Conservation (phyloP, 2,797 vertebrate species). For the Loriculus beryllinus region DNA sequence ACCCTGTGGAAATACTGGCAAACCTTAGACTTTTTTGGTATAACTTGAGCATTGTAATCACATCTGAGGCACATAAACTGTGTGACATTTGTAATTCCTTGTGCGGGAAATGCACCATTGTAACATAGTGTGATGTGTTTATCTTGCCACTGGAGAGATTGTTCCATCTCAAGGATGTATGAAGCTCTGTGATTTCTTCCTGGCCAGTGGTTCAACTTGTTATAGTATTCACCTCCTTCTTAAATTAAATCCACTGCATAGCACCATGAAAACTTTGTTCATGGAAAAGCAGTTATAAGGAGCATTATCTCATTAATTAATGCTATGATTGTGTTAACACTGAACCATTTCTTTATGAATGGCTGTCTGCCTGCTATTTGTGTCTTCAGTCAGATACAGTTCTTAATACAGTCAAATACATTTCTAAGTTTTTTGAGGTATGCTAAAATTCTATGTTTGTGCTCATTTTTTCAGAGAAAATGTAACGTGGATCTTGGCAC, state of each 20-base stretch:
- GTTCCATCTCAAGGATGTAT: conserved; percentile 57
- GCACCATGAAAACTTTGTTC: neutral
- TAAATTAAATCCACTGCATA: neutral
- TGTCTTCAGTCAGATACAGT: neutral
- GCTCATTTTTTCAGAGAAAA: neutral
- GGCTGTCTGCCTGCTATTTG: neutral
- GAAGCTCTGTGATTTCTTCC: conserved; percentile 67
- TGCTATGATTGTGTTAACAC: neutral
- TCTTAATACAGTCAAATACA: neutral
- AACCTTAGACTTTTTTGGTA: neutral
- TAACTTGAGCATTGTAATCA: conserved; percentile 3
- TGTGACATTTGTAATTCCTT: conserved; percentile 67
- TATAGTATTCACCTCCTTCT: neutral
- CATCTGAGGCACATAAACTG: conserved; percentile 43
- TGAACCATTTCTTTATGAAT: neutral
- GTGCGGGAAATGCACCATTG: conserved; percentile 66
- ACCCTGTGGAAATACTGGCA: neutral
- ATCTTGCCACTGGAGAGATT: conserved; percentile 62
- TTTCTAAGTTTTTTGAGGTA: neutral
- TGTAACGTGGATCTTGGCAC: neutral
- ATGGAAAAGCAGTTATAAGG: neutral
- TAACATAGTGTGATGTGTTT: conserved; percentile 66
- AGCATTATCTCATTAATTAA: neutral
- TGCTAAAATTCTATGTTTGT: neutral
- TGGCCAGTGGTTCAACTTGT: conserved; percentile 57